Evolutionary conservation across 2,888 invertebrate genomes (phyloP).

Genomic region (Caenorhabditis sp.): DNA sequence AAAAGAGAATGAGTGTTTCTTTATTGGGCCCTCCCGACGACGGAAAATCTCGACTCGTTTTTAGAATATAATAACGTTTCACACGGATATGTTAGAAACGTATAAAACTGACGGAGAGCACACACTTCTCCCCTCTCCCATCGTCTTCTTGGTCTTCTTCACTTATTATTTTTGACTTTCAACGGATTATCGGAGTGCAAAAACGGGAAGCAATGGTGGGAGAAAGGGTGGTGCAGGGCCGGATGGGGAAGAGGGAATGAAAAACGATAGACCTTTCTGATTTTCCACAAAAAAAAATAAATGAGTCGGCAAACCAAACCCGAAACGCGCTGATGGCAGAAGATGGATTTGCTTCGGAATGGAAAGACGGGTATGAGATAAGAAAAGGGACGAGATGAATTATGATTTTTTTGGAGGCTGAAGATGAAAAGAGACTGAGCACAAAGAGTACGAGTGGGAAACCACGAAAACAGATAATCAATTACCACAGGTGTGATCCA

Average conservation of each 20-base stretch:
- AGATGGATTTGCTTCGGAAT: constrained; percentile 49
- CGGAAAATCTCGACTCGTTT: constrained; percentile 33
- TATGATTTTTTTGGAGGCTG: constrained; percentile 22
- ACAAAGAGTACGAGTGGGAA: constrained; percentile 56
- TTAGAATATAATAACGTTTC: constrained; percentile 54
- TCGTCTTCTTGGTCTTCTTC: constrained; percentile 32
- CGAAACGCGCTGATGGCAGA: constrained; percentile 20
- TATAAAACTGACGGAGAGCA: constrained; percentile 13
- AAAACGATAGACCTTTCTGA: constrained; percentile 59
- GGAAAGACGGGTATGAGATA: constrained; percentile 40
- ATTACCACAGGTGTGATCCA: constrained; percentile 63
- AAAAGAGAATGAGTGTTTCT: constrained; percentile 35
- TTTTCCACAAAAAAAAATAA: constrained; percentile 43
- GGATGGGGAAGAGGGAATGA: constrained; percentile 49
- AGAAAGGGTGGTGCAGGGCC: constrained; percentile 51
- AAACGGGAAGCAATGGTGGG: constrained; percentile 33
- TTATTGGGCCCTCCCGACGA: constrained; percentile 35
- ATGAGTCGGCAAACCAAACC: constrained; percentile 11
- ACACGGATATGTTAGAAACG: constrained; percentile 58
- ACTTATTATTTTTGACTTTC: constrained; percentile 62
- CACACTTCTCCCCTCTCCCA: constrained; percentile 21
- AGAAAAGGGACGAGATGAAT: constrained; percentile 43
- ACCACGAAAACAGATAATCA: constrained; percentile 67
- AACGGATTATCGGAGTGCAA: constrained; percentile 52
- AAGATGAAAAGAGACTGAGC: not conserved